Base-by-base conservation (phyloP, 2,113 vertebrate species). In the Capreolus pygargus region DNA sequence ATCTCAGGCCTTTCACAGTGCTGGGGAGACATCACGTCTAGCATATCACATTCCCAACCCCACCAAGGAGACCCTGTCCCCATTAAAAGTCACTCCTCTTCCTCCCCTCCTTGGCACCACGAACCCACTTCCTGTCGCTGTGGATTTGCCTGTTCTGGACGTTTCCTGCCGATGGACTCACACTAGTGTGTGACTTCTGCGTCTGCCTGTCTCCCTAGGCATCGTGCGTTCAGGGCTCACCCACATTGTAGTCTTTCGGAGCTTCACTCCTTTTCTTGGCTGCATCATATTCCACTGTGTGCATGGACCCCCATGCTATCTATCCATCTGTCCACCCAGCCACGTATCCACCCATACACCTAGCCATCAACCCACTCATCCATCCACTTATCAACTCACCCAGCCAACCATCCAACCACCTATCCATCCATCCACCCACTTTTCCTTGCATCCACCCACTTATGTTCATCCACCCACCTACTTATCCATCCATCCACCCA, bases 201-300 rank as follows among this genome's bases (percentile, higher is more conserved):
- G 47, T 16, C 57, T 6, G 43, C 30, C 27, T 54, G 47, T 21
- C 47, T 36, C 61, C 0, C 54, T 1, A 27, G 43, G 27, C 36
- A 33, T 3, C 1, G 0, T 8, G 27, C 1, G 25, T 0, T 6
- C 67, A 23, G 16, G 25, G 27, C 14, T 27, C 86, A 21, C 7
- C 36, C 54, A 6, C 0, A 2, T 0, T 3, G 7, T 0, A 30
- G 82, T 54, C 14, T 43, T 12, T 55, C 54, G 11, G 83, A 3
- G 54, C 83, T 10, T 30, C 54, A 0, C 54, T 58, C 83, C 47
- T 70, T 6, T 52, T 36, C 86, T 1, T 2, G 47, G 86, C 61
- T 28, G 33, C 0, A 0, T 28, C 4, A 12, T 19, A 54, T 39
- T 39, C 23, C 9, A 28, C 5, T 7, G 23, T 2, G 7, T 36